These are phyloP conservation scores for Ceryle rudis DNA, from an alignment of 2,797 vertebrate genomes.

Conservation along the genomic window DNA sequence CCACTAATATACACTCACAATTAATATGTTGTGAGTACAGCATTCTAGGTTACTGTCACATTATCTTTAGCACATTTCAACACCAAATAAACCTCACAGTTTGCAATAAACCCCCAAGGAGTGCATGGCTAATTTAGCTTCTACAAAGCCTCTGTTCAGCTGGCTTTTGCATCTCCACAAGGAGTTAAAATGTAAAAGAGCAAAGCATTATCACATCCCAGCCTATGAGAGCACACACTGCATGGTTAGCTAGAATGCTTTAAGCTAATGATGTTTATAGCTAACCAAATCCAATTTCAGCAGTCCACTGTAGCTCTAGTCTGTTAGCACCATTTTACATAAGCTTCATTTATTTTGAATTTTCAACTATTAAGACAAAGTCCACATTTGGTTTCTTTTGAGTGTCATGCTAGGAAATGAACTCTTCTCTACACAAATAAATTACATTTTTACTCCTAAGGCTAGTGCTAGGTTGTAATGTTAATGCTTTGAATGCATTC, in stretches of 20 bases:
- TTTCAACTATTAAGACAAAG: constrained; percentile 57
- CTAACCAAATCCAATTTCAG: constrained; percentile 75
- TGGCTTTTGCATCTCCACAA: constrained; percentile 62
- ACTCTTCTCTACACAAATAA: constrained; percentile 63
- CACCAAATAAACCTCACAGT: constrained; percentile 48
- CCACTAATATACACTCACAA: not conserved
- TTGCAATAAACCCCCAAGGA: constrained; percentile 46
- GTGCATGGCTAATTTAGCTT: constrained; percentile 49
- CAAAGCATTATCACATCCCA: constrained; percentile 54
- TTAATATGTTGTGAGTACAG: not conserved
- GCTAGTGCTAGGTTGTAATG: constrained; percentile 25
- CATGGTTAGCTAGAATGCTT: constrained; percentile 66
- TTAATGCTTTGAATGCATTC: constrained; percentile 53
- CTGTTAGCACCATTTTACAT: constrained; percentile 72
- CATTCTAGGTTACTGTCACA: not conserved
- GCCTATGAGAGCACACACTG: constrained; percentile 60
- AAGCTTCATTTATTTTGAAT: constrained; percentile 78
- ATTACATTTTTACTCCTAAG: constrained; percentile 64
- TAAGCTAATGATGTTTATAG: constrained; percentile 76
- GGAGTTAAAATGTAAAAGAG: constrained; percentile 76
- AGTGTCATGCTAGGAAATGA: constrained; percentile 71
- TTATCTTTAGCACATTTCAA: constrained; percentile 18
- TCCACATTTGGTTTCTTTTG: constrained; percentile 55
- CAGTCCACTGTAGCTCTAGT: constrained; percentile 61
- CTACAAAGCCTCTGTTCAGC: constrained; percentile 57